A percentile compares a stretch with the other conserved stretches of the same genome.
Evolutionary conservation across 2,797 vertebrate genomes (phyloP).

Genomic region (Antennarius maculatus): DNA sequence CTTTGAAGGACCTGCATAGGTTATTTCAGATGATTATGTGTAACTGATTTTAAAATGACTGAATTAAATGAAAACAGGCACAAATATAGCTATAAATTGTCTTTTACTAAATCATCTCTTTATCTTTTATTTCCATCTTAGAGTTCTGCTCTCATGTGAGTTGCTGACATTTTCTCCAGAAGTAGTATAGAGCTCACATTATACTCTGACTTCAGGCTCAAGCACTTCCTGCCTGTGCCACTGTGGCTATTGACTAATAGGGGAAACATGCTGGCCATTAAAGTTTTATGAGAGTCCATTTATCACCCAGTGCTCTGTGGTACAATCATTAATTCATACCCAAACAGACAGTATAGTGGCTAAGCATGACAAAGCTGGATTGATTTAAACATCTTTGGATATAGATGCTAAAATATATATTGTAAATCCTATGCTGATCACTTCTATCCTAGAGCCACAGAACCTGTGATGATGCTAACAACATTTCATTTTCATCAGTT

Average conservation of each 20-base stretch:
- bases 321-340: conserved; percentile 71
- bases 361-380: background rate
- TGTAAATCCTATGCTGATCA: conserved; percentile 47
- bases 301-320: conserved; percentile 59
- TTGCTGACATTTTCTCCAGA: conserved; percentile 18
- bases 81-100: conserved; percentile 38
- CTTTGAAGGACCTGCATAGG: conserved; percentile 8
- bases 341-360: conserved; percentile 51
- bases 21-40: conserved; percentile 27
- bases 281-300: conserved; percentile 67
- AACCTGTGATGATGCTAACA: conserved; percentile 19
- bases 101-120: conserved; percentile 36
- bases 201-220: conserved; percentile 46
- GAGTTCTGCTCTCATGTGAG: conserved; percentile 39
- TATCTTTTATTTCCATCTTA: conserved; percentile 27
- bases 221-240: conserved; percentile 50
- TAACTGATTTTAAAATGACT: conserved; percentile 38
- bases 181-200: conserved; percentile 29
- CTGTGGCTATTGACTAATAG: conserved; percentile 63
- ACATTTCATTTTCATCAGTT: conserved; percentile 22
- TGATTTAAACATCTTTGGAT: too few species aligned
- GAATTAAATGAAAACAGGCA: conserved; percentile 39
- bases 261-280: conserved; percentile 69
- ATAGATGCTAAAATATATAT: conserved; percentile 9
- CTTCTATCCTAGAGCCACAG: conserved; percentile 24